These are phyloP conservation scores for Pimpla rufipes DNA, from an alignment of 2,888 invertebrate species.

Conservation along the genomic window DNA sequence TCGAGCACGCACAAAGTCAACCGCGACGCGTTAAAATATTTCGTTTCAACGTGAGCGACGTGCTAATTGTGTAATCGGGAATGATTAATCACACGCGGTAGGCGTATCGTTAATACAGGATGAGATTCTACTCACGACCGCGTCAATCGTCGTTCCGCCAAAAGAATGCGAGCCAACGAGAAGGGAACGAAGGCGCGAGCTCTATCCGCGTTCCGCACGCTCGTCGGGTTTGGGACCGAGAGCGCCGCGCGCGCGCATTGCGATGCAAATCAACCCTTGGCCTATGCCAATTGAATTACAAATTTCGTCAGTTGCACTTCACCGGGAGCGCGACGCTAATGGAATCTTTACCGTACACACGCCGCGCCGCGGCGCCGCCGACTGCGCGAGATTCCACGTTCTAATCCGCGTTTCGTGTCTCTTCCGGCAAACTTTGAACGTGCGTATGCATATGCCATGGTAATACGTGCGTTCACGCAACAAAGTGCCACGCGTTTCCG, in stretches of 20 bases:
- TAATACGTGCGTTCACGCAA: constrained; percentile 22
- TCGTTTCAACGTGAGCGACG: constrained; percentile 55
- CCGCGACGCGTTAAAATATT: constrained; percentile 24
- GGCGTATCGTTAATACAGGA: neutral
- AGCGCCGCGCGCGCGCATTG: constrained; percentile 26
- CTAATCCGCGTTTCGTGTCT: constrained; percentile 33
- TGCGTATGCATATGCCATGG: constrained; percentile 34
- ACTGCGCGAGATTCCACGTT: constrained; percentile 13
- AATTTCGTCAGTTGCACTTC: constrained; percentile 59
- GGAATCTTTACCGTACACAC: constrained; percentile 53
- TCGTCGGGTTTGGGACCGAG: constrained; percentile 5
- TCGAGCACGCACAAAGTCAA: constrained; percentile 13
- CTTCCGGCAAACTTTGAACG: constrained; percentile 44
- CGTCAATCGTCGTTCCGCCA: constrained; percentile 35
- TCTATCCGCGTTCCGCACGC: constrained; percentile 12
- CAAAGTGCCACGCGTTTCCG: neutral
- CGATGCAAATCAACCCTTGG: constrained; percentile 62
- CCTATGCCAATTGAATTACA: constrained; percentile 61
- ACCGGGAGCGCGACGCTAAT: constrained; percentile 59
- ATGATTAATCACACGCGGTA: constrained; percentile 52
- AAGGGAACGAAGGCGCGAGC: too few species aligned
- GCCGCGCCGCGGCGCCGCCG: neutral
- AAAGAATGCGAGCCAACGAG: too few species aligned
- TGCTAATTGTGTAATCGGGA: constrained; percentile 36
- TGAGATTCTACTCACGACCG: constrained; percentile 45